These are phyloP conservation scores for Orthosia incerta DNA, from an alignment of 2,888 invertebrate genomes.

Conservation along the genomic window DNA sequence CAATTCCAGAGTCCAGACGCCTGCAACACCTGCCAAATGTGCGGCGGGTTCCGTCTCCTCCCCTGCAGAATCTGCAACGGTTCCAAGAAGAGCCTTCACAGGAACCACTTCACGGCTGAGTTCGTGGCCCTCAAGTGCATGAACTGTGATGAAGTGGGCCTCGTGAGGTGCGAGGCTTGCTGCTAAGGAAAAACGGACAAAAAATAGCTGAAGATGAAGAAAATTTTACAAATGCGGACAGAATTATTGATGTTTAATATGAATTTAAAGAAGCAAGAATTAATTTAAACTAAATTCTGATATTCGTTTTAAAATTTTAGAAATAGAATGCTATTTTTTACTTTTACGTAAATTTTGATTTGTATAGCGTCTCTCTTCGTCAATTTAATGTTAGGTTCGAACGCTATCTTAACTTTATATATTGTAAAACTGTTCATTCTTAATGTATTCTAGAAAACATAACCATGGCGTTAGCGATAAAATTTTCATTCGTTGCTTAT, in stretches of 20 bases:
- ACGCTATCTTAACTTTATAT: not conserved
- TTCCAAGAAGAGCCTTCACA: constrained; percentile 98
- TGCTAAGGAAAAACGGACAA: constrained; percentile 77
- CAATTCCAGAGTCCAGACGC: constrained; percentile 94
- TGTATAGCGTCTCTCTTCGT: not conserved
- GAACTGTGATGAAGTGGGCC: constrained; percentile 98
- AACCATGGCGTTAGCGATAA: constrained; percentile 5
- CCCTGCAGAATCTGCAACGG: constrained; percentile 98
- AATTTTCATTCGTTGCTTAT: not conserved
- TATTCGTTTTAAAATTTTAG: not conserved
- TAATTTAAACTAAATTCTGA: not conserved
- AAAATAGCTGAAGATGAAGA: not conserved
- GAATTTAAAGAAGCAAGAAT: not conserved
- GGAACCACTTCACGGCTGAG: constrained; percentile 98
- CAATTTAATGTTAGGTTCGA: not conserved
- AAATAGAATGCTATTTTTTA: constrained; percentile 17
- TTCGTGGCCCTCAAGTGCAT: constrained; percentile 98
- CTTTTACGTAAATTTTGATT: not conserved
- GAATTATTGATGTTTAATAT: constrained; percentile 22
- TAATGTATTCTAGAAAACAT: not conserved
- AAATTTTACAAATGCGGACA: constrained; percentile 30
- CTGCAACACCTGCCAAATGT: constrained; percentile 95
- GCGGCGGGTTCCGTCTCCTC: constrained; percentile 97
- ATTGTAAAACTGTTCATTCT: not conserved
- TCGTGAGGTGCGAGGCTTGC: constrained; percentile 97